Conservation (phyloP, 2,888 invertebrate genomes). For the Sinhomidia bicolor region DNA sequence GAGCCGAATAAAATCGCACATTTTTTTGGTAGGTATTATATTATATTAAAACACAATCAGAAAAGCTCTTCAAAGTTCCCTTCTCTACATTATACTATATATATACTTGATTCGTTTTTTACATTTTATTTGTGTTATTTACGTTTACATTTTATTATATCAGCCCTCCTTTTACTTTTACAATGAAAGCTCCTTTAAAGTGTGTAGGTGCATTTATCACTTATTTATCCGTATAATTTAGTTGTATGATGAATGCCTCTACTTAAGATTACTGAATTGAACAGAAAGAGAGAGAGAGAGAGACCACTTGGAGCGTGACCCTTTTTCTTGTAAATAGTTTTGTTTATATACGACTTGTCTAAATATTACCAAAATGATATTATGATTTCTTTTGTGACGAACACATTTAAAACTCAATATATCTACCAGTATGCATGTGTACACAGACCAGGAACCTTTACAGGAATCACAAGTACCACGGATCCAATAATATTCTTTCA, state of each 20-base stretch:
- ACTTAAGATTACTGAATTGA: slow-evolving; percentile 25
- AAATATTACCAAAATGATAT: slow-evolving; percentile 48
- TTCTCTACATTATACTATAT: background rate
- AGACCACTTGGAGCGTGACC: slow-evolving; percentile 66
- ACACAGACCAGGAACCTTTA: too few species aligned
- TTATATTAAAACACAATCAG: slow-evolving; percentile 44
- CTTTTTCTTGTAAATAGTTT: slow-evolving; percentile 55
- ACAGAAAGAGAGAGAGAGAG: background rate
- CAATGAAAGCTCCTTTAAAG: slow-evolving; percentile 9
- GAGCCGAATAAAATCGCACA: slow-evolving; percentile 39
- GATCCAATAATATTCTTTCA: background rate
- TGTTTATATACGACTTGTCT: slow-evolving; percentile 58
- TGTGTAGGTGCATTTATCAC: slow-evolving; percentile 34
- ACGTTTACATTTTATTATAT: background rate
- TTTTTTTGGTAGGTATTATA: background rate
- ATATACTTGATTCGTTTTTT: background rate
- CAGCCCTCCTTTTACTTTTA: background rate
- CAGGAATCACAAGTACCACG: background rate
- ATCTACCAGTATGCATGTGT: background rate
- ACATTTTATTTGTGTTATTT: background rate
- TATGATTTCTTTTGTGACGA: slow-evolving; percentile 24
- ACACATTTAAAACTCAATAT: slow-evolving; percentile 7
- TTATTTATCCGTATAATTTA: background rate
- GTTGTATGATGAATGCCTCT: slow-evolving; percentile 27
- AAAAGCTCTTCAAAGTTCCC: slow-evolving; percentile 7